Conservation (phyloP, 2,797 vertebrate genomes). For the Anabacerthia variegaticeps region DNA sequence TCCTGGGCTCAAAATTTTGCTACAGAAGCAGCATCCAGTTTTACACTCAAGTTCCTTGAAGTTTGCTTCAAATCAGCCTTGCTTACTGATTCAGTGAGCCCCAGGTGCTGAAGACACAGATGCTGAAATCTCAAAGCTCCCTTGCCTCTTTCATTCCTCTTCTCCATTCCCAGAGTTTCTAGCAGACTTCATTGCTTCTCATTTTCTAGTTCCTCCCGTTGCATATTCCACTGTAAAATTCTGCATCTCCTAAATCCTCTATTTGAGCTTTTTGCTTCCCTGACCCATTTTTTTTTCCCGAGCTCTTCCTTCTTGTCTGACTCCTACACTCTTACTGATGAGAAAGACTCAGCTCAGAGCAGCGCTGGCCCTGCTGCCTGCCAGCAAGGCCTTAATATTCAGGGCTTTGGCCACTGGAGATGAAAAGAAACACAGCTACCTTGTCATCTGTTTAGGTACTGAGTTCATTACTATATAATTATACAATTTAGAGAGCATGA, state of each 20-base stretch:
- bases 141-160: background rate
- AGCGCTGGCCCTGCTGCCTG: background rate
- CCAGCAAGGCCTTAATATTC: background rate
- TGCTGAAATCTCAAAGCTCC: background rate
- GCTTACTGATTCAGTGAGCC: background rate
- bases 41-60: background rate
- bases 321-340: background rate
- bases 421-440: background rate
- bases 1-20: background rate
- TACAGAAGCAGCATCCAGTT: background rate
- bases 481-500: background rate
- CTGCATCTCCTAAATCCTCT: background rate
- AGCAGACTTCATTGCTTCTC: background rate
- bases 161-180: background rate
- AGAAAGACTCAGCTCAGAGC: fast-evolving
- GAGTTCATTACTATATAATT: background rate
- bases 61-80: background rate
- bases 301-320: background rate
- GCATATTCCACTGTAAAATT: background rate
- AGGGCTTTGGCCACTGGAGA: background rate
- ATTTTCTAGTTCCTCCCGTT: background rate
- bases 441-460: background rate
- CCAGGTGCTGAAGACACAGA: background rate
- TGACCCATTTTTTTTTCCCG: background rate
- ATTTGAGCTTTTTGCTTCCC: background rate